These are phyloP conservation scores for Macroteleia sp. DNA, from an alignment of 2,888 invertebrate species.

Conservation along the genomic window DNA sequence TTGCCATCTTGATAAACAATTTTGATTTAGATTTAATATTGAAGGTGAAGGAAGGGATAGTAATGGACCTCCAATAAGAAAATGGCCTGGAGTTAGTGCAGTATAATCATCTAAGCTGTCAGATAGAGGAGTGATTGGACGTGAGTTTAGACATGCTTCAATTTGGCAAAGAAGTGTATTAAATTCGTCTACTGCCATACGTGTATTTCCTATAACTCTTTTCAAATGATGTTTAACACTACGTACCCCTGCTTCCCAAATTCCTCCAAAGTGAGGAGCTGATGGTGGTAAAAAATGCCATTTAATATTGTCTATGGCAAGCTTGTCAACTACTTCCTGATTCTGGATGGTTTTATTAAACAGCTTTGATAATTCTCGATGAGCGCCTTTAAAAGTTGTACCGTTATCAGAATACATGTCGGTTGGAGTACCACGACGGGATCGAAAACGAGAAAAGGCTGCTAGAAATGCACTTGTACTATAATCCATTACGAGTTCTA, in stretches of 20 bases:
- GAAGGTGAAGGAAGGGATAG: neutral
- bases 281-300: neutral
- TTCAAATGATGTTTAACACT: neutral
- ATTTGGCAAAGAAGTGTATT: neutral
- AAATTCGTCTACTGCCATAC: neutral
- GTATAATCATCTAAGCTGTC: neutral
- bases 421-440: too few relatives aligned
- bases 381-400: neutral
- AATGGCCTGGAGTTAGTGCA: neutral
- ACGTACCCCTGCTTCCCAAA: conserved; percentile 7
- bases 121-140: neutral
- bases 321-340: neutral
- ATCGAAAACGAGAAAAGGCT: too few relatives aligned
- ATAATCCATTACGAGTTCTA: too few relatives aligned
- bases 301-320: neutral
- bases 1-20: neutral
- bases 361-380: neutral
- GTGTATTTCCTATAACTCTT: neutral
- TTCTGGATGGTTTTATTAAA: too few relatives aligned
- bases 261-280: neutral
- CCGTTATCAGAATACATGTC: too few relatives aligned
- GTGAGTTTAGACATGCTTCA: neutral
- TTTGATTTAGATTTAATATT: neutral
- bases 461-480: too few relatives aligned
- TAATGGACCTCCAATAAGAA: neutral